Evolutionary conservation across 1,140 invertebrate species (phyloP), one percentile per base, ranked within the genome.

Genomic region (Sipha flava): DNA sequence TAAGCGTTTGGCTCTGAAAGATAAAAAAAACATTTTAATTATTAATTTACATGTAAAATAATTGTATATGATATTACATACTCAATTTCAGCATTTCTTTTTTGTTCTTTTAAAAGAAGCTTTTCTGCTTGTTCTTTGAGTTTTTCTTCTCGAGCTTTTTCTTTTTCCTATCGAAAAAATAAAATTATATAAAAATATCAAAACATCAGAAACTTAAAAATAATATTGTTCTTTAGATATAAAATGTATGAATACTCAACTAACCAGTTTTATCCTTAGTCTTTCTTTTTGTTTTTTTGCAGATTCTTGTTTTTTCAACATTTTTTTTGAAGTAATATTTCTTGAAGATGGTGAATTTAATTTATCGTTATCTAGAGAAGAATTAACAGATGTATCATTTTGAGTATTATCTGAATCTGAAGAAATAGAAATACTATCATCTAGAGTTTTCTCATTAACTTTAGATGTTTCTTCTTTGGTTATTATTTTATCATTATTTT

Each of bases 301-400:
- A 12, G 86, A 86, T 82, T 89, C 88, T 57, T 87, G 64, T 83
- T 86, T 87, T 81, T 87, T 88, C 81, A 87, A 85, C 12, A 86
- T 59, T 85, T 89, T 83, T 40, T 64, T 75, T 3, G 80, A 14
- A 5, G 54, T 81, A 5, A 52, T 21, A 9, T 62, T 80, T 18
- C 79, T 81, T n/a, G 34, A 40, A 59, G 14, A 0, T 59, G 73
- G 34, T 59, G 52, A 40, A 40, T 37, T 16, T 29, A 29, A 18
- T 57, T 43, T 37, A 10, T 2, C 12, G 29, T 7, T n/a, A 23
- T 29, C 52, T 1, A 52, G 26, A 40, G 21, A 40, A 26, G 34
- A 40, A 40, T 57, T 43, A 10, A 57, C 16, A 43, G 34, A 57
- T 40, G 12, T 40, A 29, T 40, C 10, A 26, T 29, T 40, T n/a